Evolutionary conservation across 2,113 vertebrate species (phyloP).

Genomic region (Corythornis madagascariensis): DNA sequence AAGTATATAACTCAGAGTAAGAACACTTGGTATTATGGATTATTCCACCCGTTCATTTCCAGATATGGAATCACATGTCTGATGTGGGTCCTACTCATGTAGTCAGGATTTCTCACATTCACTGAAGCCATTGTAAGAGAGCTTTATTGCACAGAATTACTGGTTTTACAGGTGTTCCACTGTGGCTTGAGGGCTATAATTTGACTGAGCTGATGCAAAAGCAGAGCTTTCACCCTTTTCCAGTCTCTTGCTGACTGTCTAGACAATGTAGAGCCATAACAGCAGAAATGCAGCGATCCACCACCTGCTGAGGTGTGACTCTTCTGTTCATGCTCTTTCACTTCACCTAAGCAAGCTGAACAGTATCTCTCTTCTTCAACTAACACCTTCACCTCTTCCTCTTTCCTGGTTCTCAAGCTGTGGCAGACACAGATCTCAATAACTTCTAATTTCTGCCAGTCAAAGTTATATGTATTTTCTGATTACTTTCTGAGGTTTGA

Average conservation of each 20-base stretch:
- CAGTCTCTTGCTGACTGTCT: fast-evolving
- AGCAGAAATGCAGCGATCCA: fast-evolving
- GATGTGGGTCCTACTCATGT: fast-evolving
- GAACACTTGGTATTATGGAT: not conserved
- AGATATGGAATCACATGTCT: not conserved
- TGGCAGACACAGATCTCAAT: not conserved
- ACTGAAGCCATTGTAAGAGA: not conserved
- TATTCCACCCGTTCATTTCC: not conserved
- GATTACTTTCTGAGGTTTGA: not conserved
- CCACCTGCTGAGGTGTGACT: not conserved
- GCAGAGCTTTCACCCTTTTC: not conserved
- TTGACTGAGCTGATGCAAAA: not conserved
- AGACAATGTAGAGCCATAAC: fast-evolving
- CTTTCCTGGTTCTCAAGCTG: not conserved
- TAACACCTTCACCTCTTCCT: not conserved
- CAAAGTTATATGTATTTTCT: not conserved
- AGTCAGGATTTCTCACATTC: not conserved
- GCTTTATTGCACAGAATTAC: not conserved
- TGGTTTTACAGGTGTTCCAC: not conserved
- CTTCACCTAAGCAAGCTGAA: not conserved
- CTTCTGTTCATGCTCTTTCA: not conserved
- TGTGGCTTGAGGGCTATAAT: not conserved
- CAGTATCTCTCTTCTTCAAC: not conserved
- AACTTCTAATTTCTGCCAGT: not conserved
- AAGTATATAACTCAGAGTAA: not conserved